Base-by-base conservation (phyloP, 2,113 vertebrate genomes). In the Brachirus orientalis region DNA sequence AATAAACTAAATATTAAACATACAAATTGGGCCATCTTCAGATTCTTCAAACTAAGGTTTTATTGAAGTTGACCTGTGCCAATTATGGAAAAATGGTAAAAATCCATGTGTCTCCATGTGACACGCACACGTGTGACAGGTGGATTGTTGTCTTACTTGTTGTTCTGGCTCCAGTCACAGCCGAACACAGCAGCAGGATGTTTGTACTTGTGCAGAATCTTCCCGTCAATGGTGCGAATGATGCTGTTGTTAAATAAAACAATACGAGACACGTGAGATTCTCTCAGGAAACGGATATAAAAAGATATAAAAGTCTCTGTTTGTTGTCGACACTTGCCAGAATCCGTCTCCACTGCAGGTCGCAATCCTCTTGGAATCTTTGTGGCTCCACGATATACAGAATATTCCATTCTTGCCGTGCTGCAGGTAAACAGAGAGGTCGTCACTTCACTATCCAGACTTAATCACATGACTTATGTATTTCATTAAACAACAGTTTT, bases 81-180 rank as follows among this genome's bases (percentile, higher is more conserved):
- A n/a, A n/a, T n/a, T n/a, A n/a, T n/a, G n/a, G n/a, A n/a, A n/a
- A n/a, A n/a, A n/a, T n/a, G n/a, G n/a, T n/a, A n/a, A n/a, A n/a
- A n/a, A n/a, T n/a, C n/a, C n/a, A n/a, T n/a, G n/a, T n/a, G n/a
- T n/a, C n/a, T n/a, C n/a, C n/a, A n/a, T n/a, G n/a, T n/a, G n/a
- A n/a, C n/a, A n/a, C n/a, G n/a, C n/a, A 28, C 28, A 28, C 28
- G 3, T 28, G 28, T 4, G 28, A 28, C 28, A 28, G 28, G 28
- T 28, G 28, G 28, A 20, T 11, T 38, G 18, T 18, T 13, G 17
- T 67, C 96, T 94, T 89, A 99, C 98, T 98, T 99, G 91, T 97
- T 99, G 77, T 98, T 99, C 85, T 98, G 96, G 84, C 98, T 99
- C 98, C 98, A 99, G 17, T 99, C 98, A 86, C 98, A 99, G 18